phyloP scores from a whole-genome alignment of 2,888 invertebrate genomes.

The Sphaerophoria taeniata region DNA sequence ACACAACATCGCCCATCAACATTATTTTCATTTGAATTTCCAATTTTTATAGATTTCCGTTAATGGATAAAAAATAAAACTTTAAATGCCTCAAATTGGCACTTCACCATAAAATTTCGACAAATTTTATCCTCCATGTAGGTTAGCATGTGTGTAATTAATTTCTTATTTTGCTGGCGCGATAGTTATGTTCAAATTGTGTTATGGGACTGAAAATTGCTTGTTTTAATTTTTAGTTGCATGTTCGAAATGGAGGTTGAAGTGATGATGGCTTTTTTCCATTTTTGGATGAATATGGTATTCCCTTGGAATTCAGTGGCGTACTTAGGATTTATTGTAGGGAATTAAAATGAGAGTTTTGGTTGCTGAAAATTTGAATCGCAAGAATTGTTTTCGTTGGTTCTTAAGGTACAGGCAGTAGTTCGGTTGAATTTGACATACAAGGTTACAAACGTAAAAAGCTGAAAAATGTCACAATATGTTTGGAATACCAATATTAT shows the following conservation, averaged over 20 bases:
- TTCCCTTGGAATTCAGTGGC: slow-evolving; percentile 7
- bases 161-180: slow-evolving; percentile 1
- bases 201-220: slow-evolving; percentile 33
- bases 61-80: slow-evolving; percentile 52
- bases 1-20: too few species aligned
- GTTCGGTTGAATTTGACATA: too few species aligned
- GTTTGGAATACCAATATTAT: too few species aligned
- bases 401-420: too few species aligned
- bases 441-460: too few species aligned
- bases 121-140: background rate
- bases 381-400: too few species aligned
- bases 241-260: slow-evolving; percentile 26
- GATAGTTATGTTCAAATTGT: slow-evolving; percentile 20
- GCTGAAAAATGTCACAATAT: too few species aligned
- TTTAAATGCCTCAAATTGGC: slow-evolving; percentile 61
- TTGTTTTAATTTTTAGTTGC: slow-evolving; percentile 34
- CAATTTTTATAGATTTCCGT: slow-evolving; percentile 49
- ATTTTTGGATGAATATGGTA: slow-evolving; percentile 21
- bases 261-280: slow-evolving; percentile 26
- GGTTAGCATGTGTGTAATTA: slow-evolving; percentile 2
- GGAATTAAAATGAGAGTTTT: too few species aligned
- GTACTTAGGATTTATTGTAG: background rate
- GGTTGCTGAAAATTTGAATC: too few species aligned
- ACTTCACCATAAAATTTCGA: slow-evolving; percentile 21
- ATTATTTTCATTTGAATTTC: slow-evolving; percentile 48